Evolutionary conservation across 2,888 invertebrate species (phyloP), one percentile per base, ranked within the genome.

Genomic region (Pyralis farinalis): DNA sequence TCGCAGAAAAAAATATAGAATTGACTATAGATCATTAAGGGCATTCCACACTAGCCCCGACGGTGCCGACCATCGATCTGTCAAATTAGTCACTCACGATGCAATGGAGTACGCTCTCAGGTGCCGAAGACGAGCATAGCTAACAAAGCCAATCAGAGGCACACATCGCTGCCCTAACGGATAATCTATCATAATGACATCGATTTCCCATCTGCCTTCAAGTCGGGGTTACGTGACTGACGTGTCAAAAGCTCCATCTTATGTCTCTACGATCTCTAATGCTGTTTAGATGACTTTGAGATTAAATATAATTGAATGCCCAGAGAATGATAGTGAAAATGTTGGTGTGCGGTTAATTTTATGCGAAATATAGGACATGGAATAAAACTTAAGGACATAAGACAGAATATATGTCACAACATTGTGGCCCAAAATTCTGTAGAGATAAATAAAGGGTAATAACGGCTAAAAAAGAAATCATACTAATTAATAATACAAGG

Each of bases 101-200:
- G 49, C 72, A 79, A 79, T 72, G 49, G 72, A 79, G 79, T 73
- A 62, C 59, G 63, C 71, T 71, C 78, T 71, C 73, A 75, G 75
- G 73, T 72, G 76, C 68, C 63, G 75, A 82, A 78, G 78, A 78
- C 71, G 75, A 55, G 67, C 70, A 61, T 57, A 47, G 52, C 78
- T 87, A 88, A 88, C 86, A 83, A 88, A 86, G 85, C 85, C 82
- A 88, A 88, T 86, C 84, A 80, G 71, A 58, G 61, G 58, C 74
- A 70, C 68, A 73, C 75, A 75, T 71, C 63, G 56, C 53, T 63
- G 62, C 71, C 71, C 75, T 72, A 69, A 73, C 66, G 66, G 79
- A 85, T 85, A 81, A 85, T 84, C 86, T 84, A 81, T 86, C 86
- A 85, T 85, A 82, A 83, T 80, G 84, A 83, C 85, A 82, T 85